Percentiles rank a stretch among this genome's conserved stretches.
Evolutionary conservation across 2,113 vertebrate species (phyloP).

Genomic region (Ginglymostoma cirratum): DNA sequence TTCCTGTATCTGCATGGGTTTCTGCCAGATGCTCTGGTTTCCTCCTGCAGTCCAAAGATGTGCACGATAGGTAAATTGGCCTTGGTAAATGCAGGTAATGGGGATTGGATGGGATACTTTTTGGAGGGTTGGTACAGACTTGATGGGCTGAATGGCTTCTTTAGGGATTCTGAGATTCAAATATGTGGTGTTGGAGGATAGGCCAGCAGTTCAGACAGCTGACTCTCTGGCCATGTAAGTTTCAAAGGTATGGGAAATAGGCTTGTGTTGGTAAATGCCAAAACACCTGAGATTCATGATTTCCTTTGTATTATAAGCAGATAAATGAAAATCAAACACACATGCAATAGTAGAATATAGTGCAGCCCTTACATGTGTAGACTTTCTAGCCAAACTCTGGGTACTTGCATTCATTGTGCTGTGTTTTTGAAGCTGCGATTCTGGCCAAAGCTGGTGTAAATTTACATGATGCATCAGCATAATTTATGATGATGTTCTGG

Average conservation of each 20-base stretch:
- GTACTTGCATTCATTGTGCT: not conserved
- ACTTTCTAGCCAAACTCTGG: not conserved
- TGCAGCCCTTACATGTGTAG: not conserved
- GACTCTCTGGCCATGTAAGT: not conserved
- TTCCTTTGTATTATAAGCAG: not conserved
- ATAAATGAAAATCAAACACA: not conserved
- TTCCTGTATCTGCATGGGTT: no score
- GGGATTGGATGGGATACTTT: no score
- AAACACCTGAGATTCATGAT: not conserved
- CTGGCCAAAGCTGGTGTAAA: not conserved
- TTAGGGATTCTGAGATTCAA: no score
- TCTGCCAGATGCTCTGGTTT: no score
- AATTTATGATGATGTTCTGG: not conserved
- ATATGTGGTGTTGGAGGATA: not conserved
- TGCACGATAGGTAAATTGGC: no score
- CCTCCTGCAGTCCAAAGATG: no score
- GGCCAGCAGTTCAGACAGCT: not conserved
- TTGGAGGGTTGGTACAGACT: no score
- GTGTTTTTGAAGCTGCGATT: not conserved
- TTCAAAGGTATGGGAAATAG: not conserved
- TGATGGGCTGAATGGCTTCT: no score
- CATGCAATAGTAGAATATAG: not conserved
- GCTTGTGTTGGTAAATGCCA: not conserved
- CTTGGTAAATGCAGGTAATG: no score
- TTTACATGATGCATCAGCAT: not conserved